These are phyloP conservation scores for Acanthosepion lycidas DNA, from an alignment of 2,888 invertebrate genomes.

Conservation along the genomic window DNA sequence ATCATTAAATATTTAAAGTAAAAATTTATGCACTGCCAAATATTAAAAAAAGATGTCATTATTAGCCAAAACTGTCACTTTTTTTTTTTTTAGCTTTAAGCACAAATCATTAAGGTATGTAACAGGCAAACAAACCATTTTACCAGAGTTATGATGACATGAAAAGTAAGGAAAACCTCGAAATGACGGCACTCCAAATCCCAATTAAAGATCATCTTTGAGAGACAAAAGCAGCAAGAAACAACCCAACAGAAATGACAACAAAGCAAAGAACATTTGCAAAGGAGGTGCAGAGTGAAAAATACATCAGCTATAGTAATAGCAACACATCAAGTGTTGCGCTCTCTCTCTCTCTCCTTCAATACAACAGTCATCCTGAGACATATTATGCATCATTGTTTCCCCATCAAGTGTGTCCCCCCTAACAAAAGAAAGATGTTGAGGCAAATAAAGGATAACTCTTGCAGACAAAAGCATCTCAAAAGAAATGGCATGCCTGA, in stretches of 20 bases:
- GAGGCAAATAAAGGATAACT: neutral
- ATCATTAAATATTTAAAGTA: no score
- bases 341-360: neutral
- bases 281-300: neutral
- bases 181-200: neutral
- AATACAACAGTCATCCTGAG: neutral
- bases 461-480: neutral
- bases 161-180: neutral
- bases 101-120: neutral
- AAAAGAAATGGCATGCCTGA: neutral
- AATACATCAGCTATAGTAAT: neutral
- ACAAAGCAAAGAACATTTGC: neutral
- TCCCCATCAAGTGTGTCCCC: neutral
- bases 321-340: neutral
- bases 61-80: neutral
- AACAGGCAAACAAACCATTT: neutral
- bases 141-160: neutral
- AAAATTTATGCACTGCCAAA: no score
- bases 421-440: neutral
- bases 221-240: neutral
- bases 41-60: no score
- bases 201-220: slow-evolving; percentile 22
- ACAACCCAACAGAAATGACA: neutral
- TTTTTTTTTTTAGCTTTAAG: neutral
- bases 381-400: neutral